Evolutionary conservation across 2,797 vertebrate genomes (phyloP), one percentile per base, ranked within the genome.

Genomic region (Gouania willdenowi): DNA sequence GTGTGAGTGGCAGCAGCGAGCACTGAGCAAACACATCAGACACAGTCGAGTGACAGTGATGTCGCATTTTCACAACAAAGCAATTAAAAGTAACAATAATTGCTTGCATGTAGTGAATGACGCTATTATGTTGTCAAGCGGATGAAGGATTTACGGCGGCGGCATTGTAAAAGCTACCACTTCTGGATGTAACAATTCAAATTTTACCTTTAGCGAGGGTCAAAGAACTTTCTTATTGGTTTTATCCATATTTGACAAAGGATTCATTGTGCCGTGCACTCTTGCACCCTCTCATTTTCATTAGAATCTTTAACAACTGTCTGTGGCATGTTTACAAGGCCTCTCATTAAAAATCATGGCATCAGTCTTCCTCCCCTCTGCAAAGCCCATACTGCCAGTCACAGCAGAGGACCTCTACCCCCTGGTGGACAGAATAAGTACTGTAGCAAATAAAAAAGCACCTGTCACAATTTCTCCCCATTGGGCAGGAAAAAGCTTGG

Each of bases 51-150:
- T 75, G 82, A 70, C 72, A 35, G 60, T 34, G 49, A 66, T 48
- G 62, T 49, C 25, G 10, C 54, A 48, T 62, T n/a, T 49, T 34
- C 49, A 57, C 67, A 67, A 74, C 73, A 68, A 51, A 31, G 52
- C 75, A 77, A 82, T 85, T 80, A 83, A 82, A 77, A 71, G 48
- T 66, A 41, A 62, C 59, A 58, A 45, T 81, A 66, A 80, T 72
- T 64, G 62, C 37, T 57, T 37, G 11, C 34, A 45, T 49, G 56
- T 40, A 52, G 55, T 32, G 45, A 71, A 46, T 28, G 46, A 62
- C 59, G 65, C 68, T 59, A 35, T 81, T 71, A 70, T 25, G 38
- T 61, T 77, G 76, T 80, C 78, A 63, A 2, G 26, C 10, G 19
- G 3, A 26, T 54, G 68, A 67, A 36, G 55, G 75, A 69, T 78